Evolutionary conservation across 2,113 vertebrate species (phyloP), one percentile per base, ranked within the genome.

Genomic region (Halcyon senegalensis): DNA sequence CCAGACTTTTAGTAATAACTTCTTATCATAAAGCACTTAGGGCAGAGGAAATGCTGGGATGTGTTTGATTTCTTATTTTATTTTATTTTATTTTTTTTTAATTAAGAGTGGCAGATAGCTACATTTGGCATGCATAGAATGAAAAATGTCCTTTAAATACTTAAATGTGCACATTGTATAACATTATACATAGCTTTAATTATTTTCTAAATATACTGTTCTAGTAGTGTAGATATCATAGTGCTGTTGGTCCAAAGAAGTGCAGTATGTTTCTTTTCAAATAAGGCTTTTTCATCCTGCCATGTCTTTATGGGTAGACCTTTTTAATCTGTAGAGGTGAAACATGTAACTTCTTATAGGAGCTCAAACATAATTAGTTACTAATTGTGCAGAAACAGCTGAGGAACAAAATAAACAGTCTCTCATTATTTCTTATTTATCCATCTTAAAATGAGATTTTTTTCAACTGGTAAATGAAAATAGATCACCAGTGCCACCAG

Each of bases 351-450:
- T 83, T 81, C 48, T 78, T 90, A 88, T 12, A 84, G 39, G 31
- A 90, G 39, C 77, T 91, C 74, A 89, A 74, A 55, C 11, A 50
- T 92, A 95, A 95, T 96, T 94, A 90, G 50, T 46, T 30, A 81
- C 78, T 41, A 35, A 23, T 81, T 77, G 55, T 83, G 37, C n/a
- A 84, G 69, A 90, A 89, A 76, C 24, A 84, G 39, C 72, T 84
- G 66, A 81, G 25, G 58, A 9, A 89, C 23, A 62, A 72, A 82
- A 85, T 31, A 75, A 84, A 18, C n/a, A 43, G 33, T 50, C 10
- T 53, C 55, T 83, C 28, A 13, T 86, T 87, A 77, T 81, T 93
- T 93, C 46, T 64, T 66, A 53, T 84, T 62, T 70, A 37, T 62
- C 21, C 15, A 25, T 92, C n/a, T 91, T 87, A 64, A 94, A 87